Evolutionary conservation across 2,888 invertebrate species (phyloP).

Genomic region (Hermaeophaga mercurialis): DNA sequence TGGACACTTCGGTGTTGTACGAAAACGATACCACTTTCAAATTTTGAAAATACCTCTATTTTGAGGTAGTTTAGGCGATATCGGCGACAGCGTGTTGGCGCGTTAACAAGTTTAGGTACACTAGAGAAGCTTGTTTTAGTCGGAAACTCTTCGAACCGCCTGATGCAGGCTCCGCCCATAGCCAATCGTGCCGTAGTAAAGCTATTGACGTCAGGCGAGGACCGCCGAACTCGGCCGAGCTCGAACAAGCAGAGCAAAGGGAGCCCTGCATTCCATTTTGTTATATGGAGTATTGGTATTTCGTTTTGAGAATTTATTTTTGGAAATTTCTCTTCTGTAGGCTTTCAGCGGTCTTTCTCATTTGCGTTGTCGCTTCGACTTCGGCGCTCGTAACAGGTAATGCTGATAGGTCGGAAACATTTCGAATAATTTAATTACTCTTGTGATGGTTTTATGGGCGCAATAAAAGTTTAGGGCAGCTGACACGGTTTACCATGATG

Average conservation of each 20-base stretch:
- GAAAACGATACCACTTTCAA: slow-evolving; percentile 40
- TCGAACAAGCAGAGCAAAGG: slow-evolving; percentile 41
- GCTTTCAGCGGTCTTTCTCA: too few relatives aligned
- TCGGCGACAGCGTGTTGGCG: slow-evolving; percentile 44
- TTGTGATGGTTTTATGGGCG: slow-evolving; percentile 13
- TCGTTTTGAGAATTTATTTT: slow-evolving; percentile 41
- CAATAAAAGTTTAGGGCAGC: slow-evolving; percentile 13
- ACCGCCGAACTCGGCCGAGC: slow-evolving; percentile 40
- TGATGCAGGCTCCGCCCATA: slow-evolving; percentile 49
- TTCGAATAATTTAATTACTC: slow-evolving; percentile 10
- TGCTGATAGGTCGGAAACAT: slow-evolving; percentile 7
- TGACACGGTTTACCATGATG: slow-evolving; percentile 10
- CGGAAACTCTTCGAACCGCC: slow-evolving; percentile 51
- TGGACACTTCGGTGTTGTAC: slow-evolving; percentile 25
- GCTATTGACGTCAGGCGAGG: slow-evolving; percentile 50
- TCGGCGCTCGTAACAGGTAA: slow-evolving; percentile 6
- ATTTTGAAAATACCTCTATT: slow-evolving; percentile 37
- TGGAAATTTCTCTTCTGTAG: too few relatives aligned
- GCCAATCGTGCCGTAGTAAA: slow-evolving; percentile 47
- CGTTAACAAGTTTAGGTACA: slow-evolving; percentile 45
- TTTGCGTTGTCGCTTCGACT: slow-evolving; percentile 2
- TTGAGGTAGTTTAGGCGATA: slow-evolving; percentile 41
- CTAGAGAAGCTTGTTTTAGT: slow-evolving; percentile 47
- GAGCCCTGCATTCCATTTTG: slow-evolving; percentile 53
- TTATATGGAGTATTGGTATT: slow-evolving; percentile 42